Evolutionary conservation across 1,140 invertebrate species (phyloP).

Genomic region (Penaeus japonicus): DNA sequence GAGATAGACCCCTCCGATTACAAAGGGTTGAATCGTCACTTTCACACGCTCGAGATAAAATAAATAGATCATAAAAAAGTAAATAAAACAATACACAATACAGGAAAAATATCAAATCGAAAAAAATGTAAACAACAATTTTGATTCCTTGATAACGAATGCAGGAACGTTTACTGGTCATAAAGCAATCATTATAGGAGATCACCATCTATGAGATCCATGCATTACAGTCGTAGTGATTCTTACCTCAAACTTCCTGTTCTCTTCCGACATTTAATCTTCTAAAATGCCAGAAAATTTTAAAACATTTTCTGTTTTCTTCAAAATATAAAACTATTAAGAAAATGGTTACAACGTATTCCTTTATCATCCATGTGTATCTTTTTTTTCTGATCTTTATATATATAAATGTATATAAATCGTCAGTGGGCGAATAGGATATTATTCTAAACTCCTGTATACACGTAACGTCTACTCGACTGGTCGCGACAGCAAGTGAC

Average conservation of each 20-base stretch:
- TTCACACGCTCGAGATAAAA: constrained; percentile 8
- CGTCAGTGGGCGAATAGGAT: background rate
- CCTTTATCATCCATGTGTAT: background rate
- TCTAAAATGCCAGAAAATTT: background rate
- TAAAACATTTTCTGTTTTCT: background rate
- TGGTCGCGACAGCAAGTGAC: no score
- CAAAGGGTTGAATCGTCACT: background rate
- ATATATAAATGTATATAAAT: background rate
- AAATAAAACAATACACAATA: constrained; percentile 17
- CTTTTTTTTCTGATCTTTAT: background rate
- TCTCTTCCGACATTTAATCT: constrained; percentile 10
- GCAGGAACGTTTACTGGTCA: background rate
- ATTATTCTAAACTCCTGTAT: no score
- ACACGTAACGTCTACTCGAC: no score
- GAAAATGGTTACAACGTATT: constrained; percentile 9
- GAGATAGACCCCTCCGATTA: background rate
- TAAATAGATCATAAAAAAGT: no score
- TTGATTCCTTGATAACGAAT: constrained; percentile 10
- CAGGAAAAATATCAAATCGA: constrained; percentile 13
- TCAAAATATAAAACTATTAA: background rate
- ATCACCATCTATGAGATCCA: constrained; percentile 27
- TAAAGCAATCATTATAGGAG: constrained; percentile 7
- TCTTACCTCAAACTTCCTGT: constrained; percentile 25
- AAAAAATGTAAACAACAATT: constrained; percentile 25
- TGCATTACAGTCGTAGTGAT: constrained; percentile 27